A percentile compares a stretch with the other conserved stretches of the same genome.
Evolutionary conservation across 2,888 invertebrate species (phyloP).

Genomic region (Pristionchus maxplancki): DNA sequence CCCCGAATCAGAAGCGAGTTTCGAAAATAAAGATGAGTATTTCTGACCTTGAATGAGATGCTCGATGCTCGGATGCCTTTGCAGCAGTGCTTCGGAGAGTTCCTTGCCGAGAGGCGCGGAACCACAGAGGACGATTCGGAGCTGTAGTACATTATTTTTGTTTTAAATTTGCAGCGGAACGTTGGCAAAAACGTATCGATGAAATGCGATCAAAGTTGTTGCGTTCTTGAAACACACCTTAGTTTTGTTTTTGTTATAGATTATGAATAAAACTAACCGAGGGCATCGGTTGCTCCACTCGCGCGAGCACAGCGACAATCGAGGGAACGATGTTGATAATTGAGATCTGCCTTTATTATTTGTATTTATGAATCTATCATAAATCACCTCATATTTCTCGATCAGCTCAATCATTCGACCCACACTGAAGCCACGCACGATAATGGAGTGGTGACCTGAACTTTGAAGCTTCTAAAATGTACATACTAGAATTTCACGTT

Average conservation of each 20-base stretch:
- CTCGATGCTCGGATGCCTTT: conserved; percentile 64
- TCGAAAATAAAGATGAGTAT: too few species aligned
- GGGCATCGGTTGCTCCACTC: neutral
- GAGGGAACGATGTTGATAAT: conserved; percentile 72
- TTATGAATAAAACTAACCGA: neutral
- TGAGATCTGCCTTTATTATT: conserved; percentile 61
- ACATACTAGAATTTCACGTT: too few species aligned
- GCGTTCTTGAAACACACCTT: too few species aligned
- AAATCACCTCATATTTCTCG: conserved; percentile 66
- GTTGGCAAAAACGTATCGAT: too few species aligned
- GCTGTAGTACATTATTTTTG: neutral
- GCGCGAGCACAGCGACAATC: conserved; percentile 56
- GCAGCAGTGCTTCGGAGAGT: conserved; percentile 61
- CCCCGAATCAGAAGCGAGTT: too few species aligned
- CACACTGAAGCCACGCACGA: conserved; percentile 69
- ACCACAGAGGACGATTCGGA: conserved; percentile 69
- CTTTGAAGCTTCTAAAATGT: too few species aligned
- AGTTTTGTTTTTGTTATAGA: too few species aligned
- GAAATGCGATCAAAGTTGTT: too few species aligned
- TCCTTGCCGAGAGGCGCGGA: conserved; percentile 66
- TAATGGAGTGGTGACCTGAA: conserved; percentile 63
- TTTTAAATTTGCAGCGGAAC: neutral
- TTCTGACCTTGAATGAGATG: conserved; percentile 72
- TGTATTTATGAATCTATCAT: neutral
- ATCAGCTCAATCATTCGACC: conserved; percentile 66